Evolutionary conservation across 2,113 vertebrate genomes (phyloP), one percentile per base, ranked within the genome.

Genomic region (mouse (Mus musculus)): DNA sequence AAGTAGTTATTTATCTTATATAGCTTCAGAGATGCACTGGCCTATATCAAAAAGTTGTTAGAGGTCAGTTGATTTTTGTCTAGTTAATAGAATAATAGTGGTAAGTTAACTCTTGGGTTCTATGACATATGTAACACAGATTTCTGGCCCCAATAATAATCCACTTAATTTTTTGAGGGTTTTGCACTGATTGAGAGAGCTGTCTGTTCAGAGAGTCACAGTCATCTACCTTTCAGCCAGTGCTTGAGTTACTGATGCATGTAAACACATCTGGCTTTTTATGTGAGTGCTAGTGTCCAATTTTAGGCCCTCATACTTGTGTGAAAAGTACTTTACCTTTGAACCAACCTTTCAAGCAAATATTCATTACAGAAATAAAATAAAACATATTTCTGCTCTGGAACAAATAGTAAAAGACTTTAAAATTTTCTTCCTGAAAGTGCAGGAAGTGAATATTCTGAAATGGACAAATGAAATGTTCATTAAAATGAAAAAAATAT

Each of bases 201-300:
- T 75, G 72, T 75, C n/a, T 42, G 9, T 22, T 24, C 72, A 24
- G 20, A 42, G n/a, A 75, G 8, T 11, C 46, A 28, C 24, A 76
- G 2, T 13, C 2, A 42, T 75, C 9, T 75, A 4, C n/a, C n/a
- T 14, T 39, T 20, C 10, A 42, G 1, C 1, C 3, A 24, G 19
- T 75, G 20, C n/a, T 75, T 42, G 20, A 75, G n/a, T 75, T 42
- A 75, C 9, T 42, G 20, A 75, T 75, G 7, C 8, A 75, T 11
- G 17, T 75, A 4, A 11, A 39, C 72, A 42, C 1, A 10, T 42
- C n/a, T 24, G 17, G 8, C 4, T 75, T 76, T 76, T 76, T 42
- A 24, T 9, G 39, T 75, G 17, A 42, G 9, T 75, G 20, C 3
- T 10, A 42, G 24, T 76, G 24, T 76, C 13, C 9, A 76, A 76